phyloP scores from a whole-genome alignment of 2,113 vertebrate species.

The Callospermophilus lateralis region DNA sequence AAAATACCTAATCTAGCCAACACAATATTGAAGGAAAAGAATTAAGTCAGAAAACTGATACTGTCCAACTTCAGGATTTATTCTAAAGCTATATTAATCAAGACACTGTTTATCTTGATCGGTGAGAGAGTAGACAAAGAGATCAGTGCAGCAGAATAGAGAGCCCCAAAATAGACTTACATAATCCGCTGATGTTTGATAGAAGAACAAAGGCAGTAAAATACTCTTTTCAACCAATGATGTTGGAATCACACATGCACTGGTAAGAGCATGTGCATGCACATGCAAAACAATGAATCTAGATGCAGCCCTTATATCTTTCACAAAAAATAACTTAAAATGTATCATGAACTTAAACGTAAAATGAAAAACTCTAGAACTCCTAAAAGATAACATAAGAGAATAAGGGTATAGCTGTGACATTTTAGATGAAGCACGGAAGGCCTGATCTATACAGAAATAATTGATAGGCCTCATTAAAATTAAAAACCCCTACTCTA shows the following conservation, averaged over 20 bases:
- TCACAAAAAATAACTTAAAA: neutral
- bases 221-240: neutral
- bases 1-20: neutral
- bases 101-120: neutral
- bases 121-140: neutral
- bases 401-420: neutral
- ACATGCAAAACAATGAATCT: neutral
- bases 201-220: neutral
- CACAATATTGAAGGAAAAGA: neutral
- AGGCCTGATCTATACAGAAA: neutral
- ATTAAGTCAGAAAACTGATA: neutral
- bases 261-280: neutral
- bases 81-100: neutral
- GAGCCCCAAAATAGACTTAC: neutral
- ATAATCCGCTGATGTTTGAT: neutral
- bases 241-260: neutral
- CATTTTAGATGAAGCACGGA: neutral
- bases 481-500: neutral
- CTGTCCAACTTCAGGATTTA: neutral
- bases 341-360: neutral
- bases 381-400: neutral
- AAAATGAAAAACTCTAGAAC: neutral
- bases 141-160: neutral
- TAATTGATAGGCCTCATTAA: neutral
- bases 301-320: neutral